Conservation (phyloP, 2,797 vertebrate species). For the Linurgus olivaceus region DNA sequence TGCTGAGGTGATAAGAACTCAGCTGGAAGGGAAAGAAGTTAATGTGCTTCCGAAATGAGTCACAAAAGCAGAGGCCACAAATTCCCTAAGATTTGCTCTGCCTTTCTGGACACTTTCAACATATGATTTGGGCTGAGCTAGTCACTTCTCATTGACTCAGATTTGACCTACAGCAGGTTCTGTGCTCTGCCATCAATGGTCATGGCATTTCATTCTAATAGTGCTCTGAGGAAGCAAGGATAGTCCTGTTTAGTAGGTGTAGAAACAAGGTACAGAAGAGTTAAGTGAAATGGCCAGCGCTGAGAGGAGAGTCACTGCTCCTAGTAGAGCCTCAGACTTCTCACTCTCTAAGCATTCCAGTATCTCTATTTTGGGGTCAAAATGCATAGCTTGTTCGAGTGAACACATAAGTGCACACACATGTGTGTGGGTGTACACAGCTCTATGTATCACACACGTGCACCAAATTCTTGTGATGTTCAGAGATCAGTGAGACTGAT, state of each 20-base stretch:
- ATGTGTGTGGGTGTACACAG: background rate
- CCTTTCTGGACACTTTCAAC: background rate
- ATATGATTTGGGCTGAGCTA: background rate
- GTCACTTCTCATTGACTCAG: background rate
- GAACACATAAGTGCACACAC: background rate
- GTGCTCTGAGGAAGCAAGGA: background rate
- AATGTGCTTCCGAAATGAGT: background rate
- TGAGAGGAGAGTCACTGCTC: background rate
- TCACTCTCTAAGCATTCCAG: background rate
- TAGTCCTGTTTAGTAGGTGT: background rate
- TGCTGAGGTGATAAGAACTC: background rate
- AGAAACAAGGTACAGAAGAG: background rate
- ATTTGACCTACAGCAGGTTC: background rate
- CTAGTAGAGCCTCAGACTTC: background rate
- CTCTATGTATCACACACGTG: accelerated
- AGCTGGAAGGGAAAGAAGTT: background rate
- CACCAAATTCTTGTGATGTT: background rate
- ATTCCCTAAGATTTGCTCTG: background rate
- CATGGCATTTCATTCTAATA: accelerated
- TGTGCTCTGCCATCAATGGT: background rate
- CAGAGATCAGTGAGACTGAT: background rate
- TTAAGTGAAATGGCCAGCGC: background rate
- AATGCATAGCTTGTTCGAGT: background rate
- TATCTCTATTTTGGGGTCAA: background rate
- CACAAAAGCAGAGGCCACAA: background rate